These are phyloP conservation scores for Plestiodon gilberti DNA, from an alignment of 2,113 vertebrate genomes.

Conservation along the genomic window DNA sequence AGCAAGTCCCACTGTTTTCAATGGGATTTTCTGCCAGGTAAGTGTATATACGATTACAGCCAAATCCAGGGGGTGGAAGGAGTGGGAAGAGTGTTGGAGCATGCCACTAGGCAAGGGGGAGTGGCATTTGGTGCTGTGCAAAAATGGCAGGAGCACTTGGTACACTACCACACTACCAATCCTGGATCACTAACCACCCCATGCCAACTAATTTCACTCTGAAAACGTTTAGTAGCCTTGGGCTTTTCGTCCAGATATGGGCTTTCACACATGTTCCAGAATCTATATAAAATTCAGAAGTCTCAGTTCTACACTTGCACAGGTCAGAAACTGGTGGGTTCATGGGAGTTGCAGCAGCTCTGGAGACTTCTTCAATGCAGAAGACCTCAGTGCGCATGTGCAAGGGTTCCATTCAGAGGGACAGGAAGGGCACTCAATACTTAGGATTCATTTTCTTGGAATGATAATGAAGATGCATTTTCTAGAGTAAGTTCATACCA, in stretches of 20 bases:
- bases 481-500: slow-evolving; percentile 38
- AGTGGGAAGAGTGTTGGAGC: too few relatives aligned
- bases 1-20: too few relatives aligned
- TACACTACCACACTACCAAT: too few relatives aligned
- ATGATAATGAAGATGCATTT: background rate
- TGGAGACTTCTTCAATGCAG: background rate
- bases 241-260: background rate
- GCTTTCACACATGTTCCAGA: background rate
- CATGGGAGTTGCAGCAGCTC: background rate
- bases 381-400: background rate
- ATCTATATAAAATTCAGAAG: too few relatives aligned
- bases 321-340: background rate
- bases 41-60: too few relatives aligned
- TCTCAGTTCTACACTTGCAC: background rate
- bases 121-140: too few relatives aligned
- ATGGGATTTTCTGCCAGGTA: too few relatives aligned
- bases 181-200: too few relatives aligned
- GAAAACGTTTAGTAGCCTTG: background rate
- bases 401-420: background rate
- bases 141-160: too few relatives aligned
- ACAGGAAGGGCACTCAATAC: background rate
- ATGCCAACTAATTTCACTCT: background rate
- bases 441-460: slow-evolving; percentile 2
- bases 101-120: too few relatives aligned
- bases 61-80: too few relatives aligned